phyloP scores from a whole-genome alignment of 2,797 vertebrate species.

The Lithobates pipiens region DNA sequence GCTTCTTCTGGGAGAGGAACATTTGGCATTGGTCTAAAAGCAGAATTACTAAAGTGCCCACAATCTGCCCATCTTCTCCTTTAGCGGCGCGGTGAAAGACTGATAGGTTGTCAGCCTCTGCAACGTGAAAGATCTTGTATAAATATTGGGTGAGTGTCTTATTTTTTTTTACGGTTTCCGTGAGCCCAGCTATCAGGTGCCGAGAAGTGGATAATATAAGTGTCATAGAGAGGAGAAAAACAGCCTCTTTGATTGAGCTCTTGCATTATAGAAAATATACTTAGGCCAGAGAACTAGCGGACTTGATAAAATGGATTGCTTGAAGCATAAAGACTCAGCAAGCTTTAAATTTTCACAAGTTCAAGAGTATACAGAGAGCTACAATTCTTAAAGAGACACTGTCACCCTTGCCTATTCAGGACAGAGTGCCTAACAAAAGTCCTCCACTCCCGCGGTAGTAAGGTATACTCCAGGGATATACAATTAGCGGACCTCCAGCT shows the following conservation, averaged over 20 bases:
- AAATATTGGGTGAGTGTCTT: neutral
- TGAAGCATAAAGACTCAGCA: neutral
- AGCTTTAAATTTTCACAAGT: too few species aligned
- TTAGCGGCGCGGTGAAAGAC: neutral
- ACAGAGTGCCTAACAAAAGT: too few species aligned
- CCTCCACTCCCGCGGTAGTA: too few species aligned
- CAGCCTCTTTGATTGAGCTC: conserved; percentile 25
- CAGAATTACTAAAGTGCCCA: neutral
- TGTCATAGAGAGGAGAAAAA: conserved; percentile 18
- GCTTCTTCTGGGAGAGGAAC: neutral
- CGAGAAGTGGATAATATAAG: conserved; percentile 36
- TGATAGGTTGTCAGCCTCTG: conserved; percentile 3
- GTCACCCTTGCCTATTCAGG: too few species aligned
- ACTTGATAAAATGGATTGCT: neutral
- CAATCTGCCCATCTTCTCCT: neutral
- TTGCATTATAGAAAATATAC: conserved; percentile 29
- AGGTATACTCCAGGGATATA: too few species aligned
- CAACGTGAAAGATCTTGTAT: conserved; percentile 16
- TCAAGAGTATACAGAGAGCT: too few species aligned
- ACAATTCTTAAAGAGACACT: too few species aligned
- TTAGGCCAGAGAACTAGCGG: neutral
- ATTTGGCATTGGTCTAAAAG: neutral
- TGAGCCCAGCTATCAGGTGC: conserved; percentile 12
- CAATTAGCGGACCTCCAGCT: too few species aligned
- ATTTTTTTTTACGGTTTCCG: conserved; percentile 6